Evolutionary conservation across 53 echinoderm and acorn worm species (phyloP).

Genomic region (Luidia sarsii): DNA sequence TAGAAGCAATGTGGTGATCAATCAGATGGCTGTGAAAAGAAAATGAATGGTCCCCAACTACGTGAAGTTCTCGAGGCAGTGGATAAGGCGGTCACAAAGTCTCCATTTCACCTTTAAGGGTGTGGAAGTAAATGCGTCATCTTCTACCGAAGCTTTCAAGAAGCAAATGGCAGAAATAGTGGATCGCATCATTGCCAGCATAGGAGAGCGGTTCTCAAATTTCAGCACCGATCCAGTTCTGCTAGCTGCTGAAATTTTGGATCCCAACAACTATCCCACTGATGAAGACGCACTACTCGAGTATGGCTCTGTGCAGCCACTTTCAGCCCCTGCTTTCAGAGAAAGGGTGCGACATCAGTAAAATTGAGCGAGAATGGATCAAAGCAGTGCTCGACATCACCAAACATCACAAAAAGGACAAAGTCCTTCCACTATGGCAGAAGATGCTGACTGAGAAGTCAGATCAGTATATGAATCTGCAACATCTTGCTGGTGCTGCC

Average conservation of each 20-base stretch:
- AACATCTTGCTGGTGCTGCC: conserved; percentile 15
- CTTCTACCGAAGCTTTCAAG: background rate
- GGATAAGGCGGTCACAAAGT: background rate
- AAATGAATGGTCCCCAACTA: too few species aligned
- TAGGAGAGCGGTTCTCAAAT: background rate
- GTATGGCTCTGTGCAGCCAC: background rate
- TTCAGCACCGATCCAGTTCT: background rate
- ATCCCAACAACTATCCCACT: too few species aligned
- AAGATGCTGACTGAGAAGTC: conserved; percentile 10
- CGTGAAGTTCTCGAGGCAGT: background rate
- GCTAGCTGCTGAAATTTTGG: too few species aligned
- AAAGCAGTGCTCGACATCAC: background rate
- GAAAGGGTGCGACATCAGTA: background rate
- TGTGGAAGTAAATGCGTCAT: background rate
- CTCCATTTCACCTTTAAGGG: background rate
- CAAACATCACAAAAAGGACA: background rate
- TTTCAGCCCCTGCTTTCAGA: background rate
- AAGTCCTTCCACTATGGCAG: background rate
- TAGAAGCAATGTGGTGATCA: too few species aligned
- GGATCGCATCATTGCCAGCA: background rate
- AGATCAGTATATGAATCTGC: background rate
- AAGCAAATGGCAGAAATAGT: background rate
- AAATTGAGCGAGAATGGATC: background rate
- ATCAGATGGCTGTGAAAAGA: too few species aligned
- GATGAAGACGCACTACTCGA: background rate